Percentiles rank a stretch among this genome's conserved stretches.
phyloP scores from a whole-genome alignment of 1,140 invertebrate species.

The Solenopsis invicta region DNA sequence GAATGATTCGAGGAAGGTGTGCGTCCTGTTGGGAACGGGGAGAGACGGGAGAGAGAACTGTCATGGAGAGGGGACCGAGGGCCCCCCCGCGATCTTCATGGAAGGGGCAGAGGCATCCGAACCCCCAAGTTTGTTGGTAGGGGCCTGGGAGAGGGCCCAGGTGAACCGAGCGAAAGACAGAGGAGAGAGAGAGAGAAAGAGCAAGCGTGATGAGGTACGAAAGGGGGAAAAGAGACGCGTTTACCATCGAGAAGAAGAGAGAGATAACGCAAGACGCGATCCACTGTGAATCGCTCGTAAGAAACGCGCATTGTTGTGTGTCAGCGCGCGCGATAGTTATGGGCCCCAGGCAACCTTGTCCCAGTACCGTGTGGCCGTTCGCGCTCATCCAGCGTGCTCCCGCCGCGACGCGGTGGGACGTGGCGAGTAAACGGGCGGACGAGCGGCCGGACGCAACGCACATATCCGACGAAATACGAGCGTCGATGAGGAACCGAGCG shows the following conservation, averaged over 20 bases:
- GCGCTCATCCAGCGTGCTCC: no score
- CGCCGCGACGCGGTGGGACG: conserved; percentile 3
- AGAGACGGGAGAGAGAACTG: conserved; percentile 26
- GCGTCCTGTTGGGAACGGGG: conserved; percentile 67
- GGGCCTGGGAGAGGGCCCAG: conserved; percentile 64
- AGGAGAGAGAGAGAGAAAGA: not conserved
- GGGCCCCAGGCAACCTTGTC: conserved; percentile 85
- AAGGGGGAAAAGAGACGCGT: conserved; percentile 5
- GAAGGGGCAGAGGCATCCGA: conserved; percentile 50
- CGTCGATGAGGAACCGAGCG: conserved; percentile 25
- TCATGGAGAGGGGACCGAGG: conserved; percentile 66
- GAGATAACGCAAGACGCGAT: conserved; percentile 47
- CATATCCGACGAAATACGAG: conserved; percentile 52
- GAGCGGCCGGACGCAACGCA: no score
- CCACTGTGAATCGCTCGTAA: conserved; percentile 76
- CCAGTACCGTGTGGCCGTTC: conserved; percentile 81
- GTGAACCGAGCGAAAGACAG: conserved; percentile 32
- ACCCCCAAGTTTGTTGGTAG: conserved; percentile 65
- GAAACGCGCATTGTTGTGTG: conserved; percentile 83
- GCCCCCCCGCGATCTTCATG: conserved; percentile 70
- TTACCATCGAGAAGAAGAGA: not conserved
- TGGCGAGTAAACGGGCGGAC: not conserved
- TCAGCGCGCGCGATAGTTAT: conserved; percentile 83
- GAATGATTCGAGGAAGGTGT: conserved; percentile 75
- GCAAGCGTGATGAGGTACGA: not conserved